A percentile compares a stretch with the other conserved stretches of the same genome.
phyloP scores from a whole-genome alignment of 2,113 vertebrate genomes.

The Bujurquina vittata region DNA sequence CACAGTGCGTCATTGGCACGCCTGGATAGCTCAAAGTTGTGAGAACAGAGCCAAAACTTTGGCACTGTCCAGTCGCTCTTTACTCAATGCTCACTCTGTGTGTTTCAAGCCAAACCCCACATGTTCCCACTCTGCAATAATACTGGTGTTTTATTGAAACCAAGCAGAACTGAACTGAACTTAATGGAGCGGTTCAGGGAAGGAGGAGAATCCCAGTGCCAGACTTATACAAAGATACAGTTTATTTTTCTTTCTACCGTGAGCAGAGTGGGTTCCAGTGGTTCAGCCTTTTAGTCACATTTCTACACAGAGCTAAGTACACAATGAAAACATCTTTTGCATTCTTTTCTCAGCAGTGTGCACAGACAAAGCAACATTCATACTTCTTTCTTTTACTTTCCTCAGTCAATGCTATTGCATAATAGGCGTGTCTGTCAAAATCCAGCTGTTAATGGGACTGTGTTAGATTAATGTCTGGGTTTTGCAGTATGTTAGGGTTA shows the following conservation, averaged over 20 bases:
- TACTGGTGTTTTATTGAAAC: neutral
- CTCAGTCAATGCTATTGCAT: neutral
- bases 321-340: neutral
- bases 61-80: neutral
- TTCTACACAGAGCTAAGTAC: neutral
- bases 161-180: neutral
- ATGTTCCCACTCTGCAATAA: neutral
- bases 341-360: neutral
- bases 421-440: neutral
- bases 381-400: neutral
- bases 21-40: accelerated
- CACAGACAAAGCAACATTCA: neutral
- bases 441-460: neutral
- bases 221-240: neutral
- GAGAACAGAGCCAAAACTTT: neutral
- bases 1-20: neutral
- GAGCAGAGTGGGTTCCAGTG: neutral
- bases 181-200: neutral
- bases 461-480: neutral
- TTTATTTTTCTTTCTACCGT: neutral
- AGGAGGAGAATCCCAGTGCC: neutral
- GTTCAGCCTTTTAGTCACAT: neutral
- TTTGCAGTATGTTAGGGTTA: neutral
- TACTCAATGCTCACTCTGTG: neutral
- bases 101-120: neutral